phyloP scores from a whole-genome alignment of 2,888 invertebrate species.

The Meliscaeva auricollis region DNA sequence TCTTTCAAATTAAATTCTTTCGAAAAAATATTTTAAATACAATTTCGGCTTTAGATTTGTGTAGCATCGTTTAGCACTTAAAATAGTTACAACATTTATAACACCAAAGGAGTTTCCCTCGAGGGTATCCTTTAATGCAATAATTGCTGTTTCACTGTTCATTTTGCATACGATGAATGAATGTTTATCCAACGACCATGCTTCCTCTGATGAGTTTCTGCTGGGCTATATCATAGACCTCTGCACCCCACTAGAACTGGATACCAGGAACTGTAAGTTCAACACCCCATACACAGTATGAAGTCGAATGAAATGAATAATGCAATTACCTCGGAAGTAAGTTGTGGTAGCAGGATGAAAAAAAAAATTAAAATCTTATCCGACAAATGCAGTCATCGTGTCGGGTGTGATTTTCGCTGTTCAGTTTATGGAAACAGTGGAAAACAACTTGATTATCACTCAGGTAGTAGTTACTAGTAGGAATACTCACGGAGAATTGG shows the following conservation, averaged over 20 bases:
- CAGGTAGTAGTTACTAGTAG: no score
- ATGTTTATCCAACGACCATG: neutral
- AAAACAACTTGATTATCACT: neutral
- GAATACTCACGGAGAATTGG: no score
- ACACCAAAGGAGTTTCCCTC: neutral
- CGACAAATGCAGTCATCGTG: constrained; percentile 35
- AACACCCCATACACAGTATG: neutral
- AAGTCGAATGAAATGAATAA: constrained; percentile 31
- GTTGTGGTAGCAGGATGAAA: constrained; percentile 33
- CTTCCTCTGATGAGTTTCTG: neutral
- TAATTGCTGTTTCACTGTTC: constrained; percentile 29
- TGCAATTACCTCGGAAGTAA: constrained; percentile 36
- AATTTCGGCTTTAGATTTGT: constrained; percentile 8
- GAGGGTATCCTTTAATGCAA: constrained; percentile 3
- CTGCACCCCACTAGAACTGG: neutral
- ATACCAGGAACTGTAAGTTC: neutral
- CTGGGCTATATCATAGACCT: neutral
- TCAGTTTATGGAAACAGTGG: neutral
- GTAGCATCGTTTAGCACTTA: constrained; percentile 1
- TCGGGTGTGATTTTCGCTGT: constrained; percentile 24
- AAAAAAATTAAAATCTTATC: constrained; percentile 39
- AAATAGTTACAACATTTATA: constrained; percentile 15
- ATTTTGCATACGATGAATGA: constrained; percentile 2
- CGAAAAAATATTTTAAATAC: neutral
- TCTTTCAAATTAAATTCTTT: neutral